Base-by-base conservation (phyloP, 2,113 vertebrate genomes). In the Dasyurus viverrinus region DNA sequence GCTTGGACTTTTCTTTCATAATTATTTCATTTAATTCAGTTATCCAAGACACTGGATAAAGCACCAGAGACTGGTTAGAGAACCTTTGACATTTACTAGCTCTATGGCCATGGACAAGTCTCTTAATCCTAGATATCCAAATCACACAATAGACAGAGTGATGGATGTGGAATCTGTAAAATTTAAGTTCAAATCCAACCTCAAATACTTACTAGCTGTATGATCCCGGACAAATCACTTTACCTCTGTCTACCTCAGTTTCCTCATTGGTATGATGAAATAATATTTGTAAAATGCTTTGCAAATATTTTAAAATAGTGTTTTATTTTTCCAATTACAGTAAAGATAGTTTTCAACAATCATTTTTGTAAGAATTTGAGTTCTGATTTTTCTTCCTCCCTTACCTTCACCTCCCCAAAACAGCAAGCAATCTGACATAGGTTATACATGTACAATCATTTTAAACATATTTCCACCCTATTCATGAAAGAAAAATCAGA, bases 171-270 rank as follows among this genome's bases (percentile, higher is more conserved):
- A 50, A 0, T 92, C 47, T 52, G 50, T 8, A 0, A 25, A 89
- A 48, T 1, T 1, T 30, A 7, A 9, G 42, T 89, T 92, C 57
- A 93, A 92, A 93, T 89, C 89, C 91, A 8, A 16, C 46, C 55
- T 91, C 92, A 94, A 94, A 55, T 11, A 14, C 76, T 48, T 90
- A 2, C 22, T 14, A 7, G 26, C 47, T 95, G 50, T n/a, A 48
- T 26, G 47, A 90, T 50, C 53, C 93, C 48, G 14, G 76, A 22
- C 53, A 55, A 60, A 24, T 54, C 2, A 0, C 3, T 8, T 25
- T 53, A 91, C 55, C 54, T 90, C 96, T 84, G 91, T 84, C 91
- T 90, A 50, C 68, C 92, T 52, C 68, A 42, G 26, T 27, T 8
- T 89, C 53, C 89, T 50, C 90, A 94, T 0, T 25, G 36, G 6